These are phyloP conservation scores for Protophormia terraenovae DNA, from an alignment of 2,888 invertebrate genomes.

Conservation along the genomic window DNA sequence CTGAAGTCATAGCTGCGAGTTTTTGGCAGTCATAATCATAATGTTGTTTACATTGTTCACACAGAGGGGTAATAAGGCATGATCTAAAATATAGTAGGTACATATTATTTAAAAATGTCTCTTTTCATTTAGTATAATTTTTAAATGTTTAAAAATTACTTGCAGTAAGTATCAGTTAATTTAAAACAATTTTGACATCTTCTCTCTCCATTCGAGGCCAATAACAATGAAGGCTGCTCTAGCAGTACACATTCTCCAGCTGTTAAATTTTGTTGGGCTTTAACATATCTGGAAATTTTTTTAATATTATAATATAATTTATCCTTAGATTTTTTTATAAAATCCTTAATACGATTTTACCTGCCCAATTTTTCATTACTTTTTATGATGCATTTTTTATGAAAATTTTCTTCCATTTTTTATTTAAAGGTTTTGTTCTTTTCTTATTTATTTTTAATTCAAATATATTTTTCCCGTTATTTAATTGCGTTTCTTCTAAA, in stretches of 20 bases:
- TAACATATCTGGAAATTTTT: conserved; percentile 81
- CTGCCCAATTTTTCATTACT: conserved; percentile 75
- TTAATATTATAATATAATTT: not conserved
- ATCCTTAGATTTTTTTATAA: too few species aligned
- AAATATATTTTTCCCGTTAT: not conserved
- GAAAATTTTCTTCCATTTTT: conserved; percentile 73
- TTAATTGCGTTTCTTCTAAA: not conserved
- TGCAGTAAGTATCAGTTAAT: conserved; percentile 74
- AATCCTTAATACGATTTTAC: conserved; percentile 65
- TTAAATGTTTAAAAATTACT: conserved; percentile 72
- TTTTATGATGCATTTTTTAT: conserved; percentile 75
- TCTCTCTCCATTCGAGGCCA: conserved; percentile 80
- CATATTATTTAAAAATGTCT: too few species aligned
- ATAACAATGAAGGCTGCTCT: conserved; percentile 83
- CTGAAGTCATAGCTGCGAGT: conserved; percentile 79
- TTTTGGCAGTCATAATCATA: conserved; percentile 82
- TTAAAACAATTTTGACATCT: conserved; percentile 83
- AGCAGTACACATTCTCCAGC: conserved; percentile 83
- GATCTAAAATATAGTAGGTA: too few species aligned
- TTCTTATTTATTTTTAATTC: not conserved
- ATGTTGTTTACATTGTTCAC: conserved; percentile 81
- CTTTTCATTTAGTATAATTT: not conserved
- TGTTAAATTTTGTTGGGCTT: conserved; percentile 82
- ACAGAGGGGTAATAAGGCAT: conserved; percentile 83
- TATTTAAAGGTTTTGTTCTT: not conserved